Evolutionary conservation across 2,113 vertebrate genomes (phyloP), one percentile per base, ranked within the genome.

Genomic region (cattle (Bos taurus)): DNA sequence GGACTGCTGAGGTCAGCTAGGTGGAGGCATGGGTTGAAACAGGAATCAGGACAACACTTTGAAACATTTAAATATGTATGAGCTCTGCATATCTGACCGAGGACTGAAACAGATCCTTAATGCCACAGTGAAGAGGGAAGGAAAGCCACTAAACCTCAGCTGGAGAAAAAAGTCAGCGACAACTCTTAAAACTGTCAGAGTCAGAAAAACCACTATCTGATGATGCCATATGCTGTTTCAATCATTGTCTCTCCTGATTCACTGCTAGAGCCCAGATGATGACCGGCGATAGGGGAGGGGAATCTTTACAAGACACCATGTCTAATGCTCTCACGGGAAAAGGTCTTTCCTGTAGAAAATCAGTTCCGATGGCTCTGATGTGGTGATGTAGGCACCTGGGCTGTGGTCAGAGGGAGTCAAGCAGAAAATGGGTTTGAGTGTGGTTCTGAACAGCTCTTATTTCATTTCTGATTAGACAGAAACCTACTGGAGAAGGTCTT

Each of bases 31-130:
- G 8, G 48, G 30, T 62, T 94, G 87, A 85, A 91, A 88, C 9
- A 78, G 28, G 80, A 93, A 90, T 74, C 28, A 30, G 93, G 77
- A 86, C n/a, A 54, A 54, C 59, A 60, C 25, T 91, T 64, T n/a
- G 56, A 52, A 64, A 74, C 83, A 64, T 77, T 97, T 94, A 87
- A 97, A 96, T 94, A 93, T 94, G 91, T 91, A 93, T 88, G 78
- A 97, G 40, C 77, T 6, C 40, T 28, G 2, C 89, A 2, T 52
- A 59, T 52, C 88, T 56, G 26, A 91, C 23, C 59, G 67, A 95
- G 46, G 26, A 77, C 60, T 33, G 30, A 87, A 81, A 90, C 13
- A 1, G 88, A 74, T 77, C 77, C 84, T 88, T 71, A 52, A 54
- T 84, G 46, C 40, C 46, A 46, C 43, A 54, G 28, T 56, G 90